Evolutionary conservation across 2,888 invertebrate genomes (phyloP).

Genomic region (Furcula furcula): DNA sequence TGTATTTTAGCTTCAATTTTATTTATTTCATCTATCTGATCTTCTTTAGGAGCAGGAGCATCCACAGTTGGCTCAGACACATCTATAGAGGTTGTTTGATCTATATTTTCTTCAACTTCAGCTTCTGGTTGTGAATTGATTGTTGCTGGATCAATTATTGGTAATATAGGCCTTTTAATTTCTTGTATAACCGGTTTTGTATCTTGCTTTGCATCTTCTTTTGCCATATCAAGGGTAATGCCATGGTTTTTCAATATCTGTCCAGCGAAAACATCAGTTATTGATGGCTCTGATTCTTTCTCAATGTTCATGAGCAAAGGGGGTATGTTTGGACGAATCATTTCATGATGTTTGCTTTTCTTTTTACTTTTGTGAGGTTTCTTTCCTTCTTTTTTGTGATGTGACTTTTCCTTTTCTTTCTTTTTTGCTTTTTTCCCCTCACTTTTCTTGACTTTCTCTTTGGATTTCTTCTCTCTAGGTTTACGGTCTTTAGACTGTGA

Average conservation of each 20-base stretch:
- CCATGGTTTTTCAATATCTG: conserved; percentile 81
- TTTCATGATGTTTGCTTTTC: conserved; percentile 65
- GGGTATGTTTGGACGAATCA: conserved; percentile 71
- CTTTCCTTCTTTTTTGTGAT: conserved; percentile 64
- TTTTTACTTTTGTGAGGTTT: conserved; percentile 70
- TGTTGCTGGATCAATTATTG: conserved; percentile 70
- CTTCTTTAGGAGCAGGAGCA: conserved; percentile 35
- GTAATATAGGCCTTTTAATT: conserved; percentile 58
- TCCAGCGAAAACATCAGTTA: conserved; percentile 84
- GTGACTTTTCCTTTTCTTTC: conserved; percentile 56
- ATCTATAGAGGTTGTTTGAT: conserved; percentile 48
- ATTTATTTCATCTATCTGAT: conserved; percentile 65
- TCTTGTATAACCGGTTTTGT: conserved; percentile 45
- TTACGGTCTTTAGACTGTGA: conserved; percentile 48
- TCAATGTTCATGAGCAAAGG: conserved; percentile 74
- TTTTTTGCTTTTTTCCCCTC: conserved; percentile 67
- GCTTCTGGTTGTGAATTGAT: conserved; percentile 48
- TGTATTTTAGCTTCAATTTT: conserved; percentile 84
- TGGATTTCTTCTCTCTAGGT: conserved; percentile 71
- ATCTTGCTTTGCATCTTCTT: conserved; percentile 48
- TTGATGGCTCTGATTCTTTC: conserved; percentile 77
- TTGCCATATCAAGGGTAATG: conserved; percentile 49
- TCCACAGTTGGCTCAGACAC: conserved; percentile 13
- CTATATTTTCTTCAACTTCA: conserved; percentile 29
- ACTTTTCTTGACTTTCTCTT: conserved; percentile 61